Evolutionary conservation across 2,888 invertebrate species (phyloP), one percentile per base, ranked within the genome.

Genomic region (Punctoribates punctum): DNA sequence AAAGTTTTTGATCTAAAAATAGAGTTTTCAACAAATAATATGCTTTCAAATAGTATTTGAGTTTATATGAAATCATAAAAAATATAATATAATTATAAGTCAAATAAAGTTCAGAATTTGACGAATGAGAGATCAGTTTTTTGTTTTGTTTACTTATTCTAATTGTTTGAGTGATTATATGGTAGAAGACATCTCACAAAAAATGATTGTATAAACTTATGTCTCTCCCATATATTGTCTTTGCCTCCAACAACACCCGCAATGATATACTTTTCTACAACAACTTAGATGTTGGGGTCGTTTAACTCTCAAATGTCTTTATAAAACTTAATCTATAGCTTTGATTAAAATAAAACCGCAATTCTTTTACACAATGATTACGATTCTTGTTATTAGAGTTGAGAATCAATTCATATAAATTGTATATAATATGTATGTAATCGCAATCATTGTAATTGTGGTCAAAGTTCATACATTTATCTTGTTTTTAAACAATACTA

Each of bases 211-310:
- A 20, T 54, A 54, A 23, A 54, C 54, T 54, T 23, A 54, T 54
- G 54, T 54, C 54, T 54, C 54, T 20, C 54, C 54, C 54, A 54
- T 54, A 20, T 54, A 54, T 54, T 42, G 42, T 42, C 42, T 42
- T 42, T 42, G 42, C 34, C 38, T 65, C 34, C 46, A 72, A 67
- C 67, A 67, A 67, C 65, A 65, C 65, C 65, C 65, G 65, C 65
- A 70, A 70, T 70, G 42, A 70, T 70, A 70, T 70, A 11, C 17
- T 46, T 48, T 42, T 34, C 34, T 67, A 42, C 17, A 72, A 48
- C 11, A 42, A 23, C 25, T 72, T 48, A 72, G 17, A 67, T 67
- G 46, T 72, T 72, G 25, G 17, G 72, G 46, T 72, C 46, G 48
- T 72, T 72, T 72, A 72, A 72, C 46, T 34, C 17, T 60, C 15